Percentiles rank a stretch among this genome's conserved stretches.
Conservation (phyloP, 2,888 invertebrate species). For the Tubulanus polymorphus region DNA sequence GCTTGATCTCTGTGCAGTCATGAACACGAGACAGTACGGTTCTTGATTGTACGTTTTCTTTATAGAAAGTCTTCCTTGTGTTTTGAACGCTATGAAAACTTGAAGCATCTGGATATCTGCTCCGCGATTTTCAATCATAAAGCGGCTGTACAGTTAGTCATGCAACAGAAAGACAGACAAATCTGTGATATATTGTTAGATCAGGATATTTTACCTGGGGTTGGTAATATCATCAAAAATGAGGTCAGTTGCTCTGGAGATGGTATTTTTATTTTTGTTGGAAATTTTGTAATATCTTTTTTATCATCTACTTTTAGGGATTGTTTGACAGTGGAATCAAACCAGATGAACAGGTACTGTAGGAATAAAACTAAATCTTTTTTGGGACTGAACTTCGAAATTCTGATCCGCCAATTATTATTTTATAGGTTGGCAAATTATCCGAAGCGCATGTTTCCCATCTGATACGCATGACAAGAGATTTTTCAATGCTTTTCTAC, state of each 20-base stretch:
- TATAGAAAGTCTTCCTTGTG: slow-evolving; percentile 24
- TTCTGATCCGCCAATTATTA: neutral
- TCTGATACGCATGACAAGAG: slow-evolving; percentile 37
- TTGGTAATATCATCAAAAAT: slow-evolving; percentile 48
- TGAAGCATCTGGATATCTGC: slow-evolving; percentile 34
- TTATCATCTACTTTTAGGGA: slow-evolving; percentile 29
- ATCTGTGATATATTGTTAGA: slow-evolving; percentile 44
- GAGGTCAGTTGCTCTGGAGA: no score
- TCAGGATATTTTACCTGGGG: slow-evolving; percentile 41
- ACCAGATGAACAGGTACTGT: slow-evolving; percentile 32
- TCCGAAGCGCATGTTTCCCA: slow-evolving; percentile 29
- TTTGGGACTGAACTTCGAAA: neutral
- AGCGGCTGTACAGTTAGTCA: slow-evolving; percentile 27
- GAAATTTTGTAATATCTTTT: neutral
- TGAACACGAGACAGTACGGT: neutral
- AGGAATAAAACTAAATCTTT: neutral
- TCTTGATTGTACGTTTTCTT: neutral
- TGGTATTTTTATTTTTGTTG: no score
- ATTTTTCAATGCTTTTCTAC: slow-evolving; percentile 37
- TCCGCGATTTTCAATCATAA: slow-evolving; percentile 30
- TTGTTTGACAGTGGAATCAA: slow-evolving; percentile 39
- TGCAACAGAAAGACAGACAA: slow-evolving; percentile 24
- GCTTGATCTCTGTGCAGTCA: neutral
- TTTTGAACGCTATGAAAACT: slow-evolving; percentile 19
- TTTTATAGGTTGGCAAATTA: slow-evolving; percentile 25